phyloP scores from a whole-genome alignment of 2,797 vertebrate genomes.

The Lophius americanus region DNA sequence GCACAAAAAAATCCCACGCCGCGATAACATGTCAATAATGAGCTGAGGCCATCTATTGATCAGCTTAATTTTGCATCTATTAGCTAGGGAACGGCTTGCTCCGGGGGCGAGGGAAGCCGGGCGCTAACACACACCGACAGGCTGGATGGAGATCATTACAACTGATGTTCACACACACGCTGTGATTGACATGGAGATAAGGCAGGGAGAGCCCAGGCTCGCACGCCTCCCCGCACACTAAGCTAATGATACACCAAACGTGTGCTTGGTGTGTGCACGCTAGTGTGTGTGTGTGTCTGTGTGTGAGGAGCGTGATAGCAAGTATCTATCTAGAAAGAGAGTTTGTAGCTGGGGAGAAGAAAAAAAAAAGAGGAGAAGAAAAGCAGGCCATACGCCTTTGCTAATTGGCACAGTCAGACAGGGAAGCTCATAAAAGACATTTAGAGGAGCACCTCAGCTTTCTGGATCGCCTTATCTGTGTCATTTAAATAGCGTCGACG shows the following conservation, averaged over 20 bases:
- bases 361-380: constrained; percentile 65
- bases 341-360: constrained; percentile 39
- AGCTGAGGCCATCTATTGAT: constrained; percentile 84
- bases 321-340: constrained; percentile 66
- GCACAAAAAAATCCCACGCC: constrained; percentile 79
- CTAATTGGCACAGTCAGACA: constrained; percentile 80
- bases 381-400: constrained; percentile 77
- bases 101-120: constrained; percentile 79
- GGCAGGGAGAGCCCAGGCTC: constrained; percentile 74
- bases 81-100: constrained; percentile 81
- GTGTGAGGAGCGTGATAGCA: constrained; percentile 41
- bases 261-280: constrained; percentile 63
- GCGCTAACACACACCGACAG: constrained; percentile 80
- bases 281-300: constrained; percentile 14
- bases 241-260: constrained; percentile 81
- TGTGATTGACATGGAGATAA: constrained; percentile 83
- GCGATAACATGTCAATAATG: constrained; percentile 82
- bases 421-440: constrained; percentile 73
- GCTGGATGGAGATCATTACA: constrained; percentile 84
- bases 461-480: constrained; percentile 66
- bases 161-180: constrained; percentile 83
- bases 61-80: constrained; percentile 85
- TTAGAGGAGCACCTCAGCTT: constrained; percentile 75
- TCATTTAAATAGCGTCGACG: constrained; percentile 65
- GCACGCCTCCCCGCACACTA: constrained; percentile 79